Evolutionary conservation across 1,140 invertebrate genomes (phyloP), one percentile per base, ranked within the genome.

Genomic region (Homarus americanus): DNA sequence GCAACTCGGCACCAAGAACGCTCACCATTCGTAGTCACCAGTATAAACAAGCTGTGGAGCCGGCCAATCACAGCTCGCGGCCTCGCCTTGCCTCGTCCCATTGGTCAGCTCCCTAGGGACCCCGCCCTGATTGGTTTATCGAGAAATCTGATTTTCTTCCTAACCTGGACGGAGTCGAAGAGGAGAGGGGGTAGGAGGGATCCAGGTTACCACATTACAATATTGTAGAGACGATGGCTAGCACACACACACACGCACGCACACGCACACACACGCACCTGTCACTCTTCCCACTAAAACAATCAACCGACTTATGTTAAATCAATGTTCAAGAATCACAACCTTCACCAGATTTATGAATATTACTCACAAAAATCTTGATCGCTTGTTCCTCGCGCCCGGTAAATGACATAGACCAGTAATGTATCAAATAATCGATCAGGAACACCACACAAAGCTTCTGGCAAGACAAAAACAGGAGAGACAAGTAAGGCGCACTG

Each of bases 41-140:
- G 75, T 87, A 63, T 87, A 87, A 87, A 87, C 85, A 87, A 87
- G 85, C 79, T 79, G 85, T 87, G 73, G 41, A 66, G 85, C 75
- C 73, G n/a, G 73, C 85, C 85, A 87, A 87, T 87, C 75, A 63
- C n/a, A 12, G 75, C 28, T 79, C 85, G 40, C 32, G 49, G 20
- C 53, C 36, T 34, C 28, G 28, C 49, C 76, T 44, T 40, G 76
- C 75, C 58, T 36, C 85, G 32, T 76, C 75, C 85, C 85, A 87
- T 87, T 87, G 85, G 85, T 87, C 85, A 87, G 85, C 76, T 87
- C 85, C 85, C 85, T 38, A 12, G 85, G 85, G 85, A 87, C 85
- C 24, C 58, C 63, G 7, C 75, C 85, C 75, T 87, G 75, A 87
- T 87, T 87, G 85, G 85, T 79, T 87, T 87, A 87, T 87, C 85